Evolutionary conservation across 2,113 vertebrate species (phyloP).

Genomic region (Gambusia affinis): DNA sequence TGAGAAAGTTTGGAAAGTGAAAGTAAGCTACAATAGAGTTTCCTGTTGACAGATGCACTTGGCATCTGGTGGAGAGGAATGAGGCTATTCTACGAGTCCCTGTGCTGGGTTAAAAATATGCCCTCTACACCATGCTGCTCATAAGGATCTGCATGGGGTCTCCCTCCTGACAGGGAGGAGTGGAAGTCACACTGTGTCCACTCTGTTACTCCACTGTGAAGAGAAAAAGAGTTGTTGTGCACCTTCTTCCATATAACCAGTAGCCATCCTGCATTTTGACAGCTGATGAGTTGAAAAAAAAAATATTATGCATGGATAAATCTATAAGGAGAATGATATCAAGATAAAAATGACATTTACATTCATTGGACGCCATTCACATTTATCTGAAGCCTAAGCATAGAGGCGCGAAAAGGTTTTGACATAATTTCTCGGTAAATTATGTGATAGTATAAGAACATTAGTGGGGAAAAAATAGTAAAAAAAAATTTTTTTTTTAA

Average conservation of each 20-base stretch:
- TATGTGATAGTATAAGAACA: too few relatives aligned
- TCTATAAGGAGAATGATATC: not conserved
- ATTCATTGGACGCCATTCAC: not conserved
- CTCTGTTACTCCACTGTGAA: constrained; percentile 82
- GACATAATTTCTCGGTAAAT: too few relatives aligned
- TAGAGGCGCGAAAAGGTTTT: not conserved
- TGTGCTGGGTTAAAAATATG: constrained; percentile 91
- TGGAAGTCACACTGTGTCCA: constrained; percentile 53
- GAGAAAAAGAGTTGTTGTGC: constrained; percentile 79
- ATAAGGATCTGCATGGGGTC: constrained; percentile 87
- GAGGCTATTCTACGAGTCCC: constrained; percentile 89
- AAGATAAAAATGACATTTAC: not conserved
- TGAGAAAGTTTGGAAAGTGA: constrained; percentile 44
- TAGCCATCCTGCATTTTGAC: constrained; percentile 39
- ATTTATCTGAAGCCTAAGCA: not conserved
- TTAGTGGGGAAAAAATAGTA: too few relatives aligned
- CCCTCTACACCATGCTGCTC: constrained; percentile 88
- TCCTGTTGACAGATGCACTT: constrained; percentile 90
- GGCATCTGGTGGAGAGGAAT: constrained; percentile 90
- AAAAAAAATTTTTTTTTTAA: too few relatives aligned
- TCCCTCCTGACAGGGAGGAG: constrained; percentile 75
- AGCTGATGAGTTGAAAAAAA: constrained; percentile 15
- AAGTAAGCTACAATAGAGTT: constrained; percentile 73
- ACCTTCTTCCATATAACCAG: constrained; percentile 70
- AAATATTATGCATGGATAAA: not conserved